Evolutionary conservation across 1,140 invertebrate species (phyloP), one percentile per base, ranked within the genome.

Genomic region (Zaprionus gabonicus): DNA sequence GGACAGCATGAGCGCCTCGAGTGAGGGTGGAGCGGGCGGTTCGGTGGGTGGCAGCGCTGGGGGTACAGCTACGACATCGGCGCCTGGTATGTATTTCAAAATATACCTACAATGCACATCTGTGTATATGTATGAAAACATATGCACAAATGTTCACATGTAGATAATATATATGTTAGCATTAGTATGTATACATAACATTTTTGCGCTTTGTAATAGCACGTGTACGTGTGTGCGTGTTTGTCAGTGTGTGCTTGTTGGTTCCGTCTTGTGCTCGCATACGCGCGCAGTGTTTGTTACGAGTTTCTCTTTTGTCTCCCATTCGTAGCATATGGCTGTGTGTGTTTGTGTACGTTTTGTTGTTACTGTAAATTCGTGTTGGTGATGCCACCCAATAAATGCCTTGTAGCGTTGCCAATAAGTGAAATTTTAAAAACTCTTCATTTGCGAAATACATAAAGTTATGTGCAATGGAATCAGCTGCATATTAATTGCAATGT

Each of bases 201-300:
- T 77, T 79, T 81, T 55, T 70, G 67, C 53, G 67, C 69, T 71
- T 66, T 65, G 31, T 53, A 59, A 67, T 57, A 63, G 71, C 73
- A 76, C 74, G 69, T 76, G 69, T 66, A 36, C 34, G 23, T 44
- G 44, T 66, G 36, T 46, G 51, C 60, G 15, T 44, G 56, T 60
- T 64, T 34, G 38, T 53, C 41, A 51, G 41, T 60, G 28, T 55
- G 62, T 76, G 63, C 53, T 76, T 71, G 68, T 70, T 75, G 64
- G 53, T 81, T 86, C 69, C 67, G 68, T 86, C 80, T 87, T 82
- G 70, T 70, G 71, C 67, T 87, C 51, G 44, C 76, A 76, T 88
- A 83, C 72, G 72, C 73, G 80, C 70, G 83, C 80, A 86, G 77
- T 87, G 83, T 87, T 86, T 86, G 80, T 82, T 82, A 82, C 80